Evolutionary conservation across 2,113 vertebrate species (phyloP).

Genomic region (Alligator sinensis): DNA sequence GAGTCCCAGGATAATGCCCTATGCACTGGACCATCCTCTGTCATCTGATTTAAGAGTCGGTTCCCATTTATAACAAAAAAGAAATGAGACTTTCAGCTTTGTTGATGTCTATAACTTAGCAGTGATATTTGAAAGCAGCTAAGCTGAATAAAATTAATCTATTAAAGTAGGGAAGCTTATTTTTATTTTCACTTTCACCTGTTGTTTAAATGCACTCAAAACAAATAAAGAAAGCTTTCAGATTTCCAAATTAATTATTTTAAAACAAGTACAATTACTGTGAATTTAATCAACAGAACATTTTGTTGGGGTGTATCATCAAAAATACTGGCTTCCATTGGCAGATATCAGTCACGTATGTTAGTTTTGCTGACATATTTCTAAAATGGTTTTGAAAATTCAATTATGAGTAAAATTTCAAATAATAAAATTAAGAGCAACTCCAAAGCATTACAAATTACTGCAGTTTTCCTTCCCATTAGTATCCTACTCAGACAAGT

Average conservation of each 20-base stretch:
- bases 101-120: neutral
- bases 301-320: neutral
- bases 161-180: neutral
- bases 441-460: neutral
- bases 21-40: neutral
- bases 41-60: neutral
- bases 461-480: neutral
- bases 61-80: neutral
- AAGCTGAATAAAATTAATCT: neutral
- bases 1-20: neutral
- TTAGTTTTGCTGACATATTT: neutral
- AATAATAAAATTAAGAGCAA: neutral
- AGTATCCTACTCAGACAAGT: neutral
- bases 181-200: neutral
- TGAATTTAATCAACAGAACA: neutral
- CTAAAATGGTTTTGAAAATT: too few species aligned
- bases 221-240: neutral
- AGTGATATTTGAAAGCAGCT: neutral
- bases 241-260: neutral
- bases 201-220: neutral
- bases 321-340: neutral
- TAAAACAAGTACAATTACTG: neutral
- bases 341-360: neutral
- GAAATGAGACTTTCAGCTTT: neutral
- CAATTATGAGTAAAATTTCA: too few species aligned